Evolutionary conservation across 2,113 vertebrate species (phyloP).

Genomic region (Caranx ignobilis): DNA sequence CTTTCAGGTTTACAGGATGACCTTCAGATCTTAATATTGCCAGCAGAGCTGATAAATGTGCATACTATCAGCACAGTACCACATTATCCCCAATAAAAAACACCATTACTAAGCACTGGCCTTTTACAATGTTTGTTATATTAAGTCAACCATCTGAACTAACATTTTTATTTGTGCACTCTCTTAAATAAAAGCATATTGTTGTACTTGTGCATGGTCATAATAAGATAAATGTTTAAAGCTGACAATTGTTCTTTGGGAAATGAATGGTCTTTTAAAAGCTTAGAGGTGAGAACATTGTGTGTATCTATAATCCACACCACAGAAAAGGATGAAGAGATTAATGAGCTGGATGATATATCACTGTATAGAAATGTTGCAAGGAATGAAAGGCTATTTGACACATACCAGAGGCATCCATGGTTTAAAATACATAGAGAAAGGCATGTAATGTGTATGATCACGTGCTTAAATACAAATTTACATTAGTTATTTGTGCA

Average conservation of each 20-base stretch:
- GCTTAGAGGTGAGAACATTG: slow-evolving; percentile 10
- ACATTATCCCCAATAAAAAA: slow-evolving; percentile 20
- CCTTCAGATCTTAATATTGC: slow-evolving; percentile 25
- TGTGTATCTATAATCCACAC: slow-evolving; percentile 10
- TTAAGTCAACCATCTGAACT: slow-evolving; percentile 13
- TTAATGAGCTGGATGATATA: neutral
- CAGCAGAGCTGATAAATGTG: slow-evolving; percentile 45
- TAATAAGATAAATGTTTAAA: slow-evolving; percentile 37
- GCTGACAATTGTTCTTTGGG: slow-evolving; percentile 59
- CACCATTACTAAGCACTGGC: slow-evolving; percentile 29
- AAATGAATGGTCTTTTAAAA: neutral
- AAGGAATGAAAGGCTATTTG: slow-evolving; percentile 11
- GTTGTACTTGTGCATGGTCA: slow-evolving; percentile 18
- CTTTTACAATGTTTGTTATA: slow-evolving; percentile 11
- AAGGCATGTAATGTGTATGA: slow-evolving; percentile 37
- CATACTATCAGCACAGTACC: slow-evolving; percentile 19
- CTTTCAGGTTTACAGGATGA: slow-evolving; percentile 28
- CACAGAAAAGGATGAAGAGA: slow-evolving; percentile 7
- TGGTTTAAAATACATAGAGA: slow-evolving; percentile 17
- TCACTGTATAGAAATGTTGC: neutral
- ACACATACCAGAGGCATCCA: slow-evolving; percentile 52
- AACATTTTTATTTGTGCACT: neutral
- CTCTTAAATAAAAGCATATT: neutral
- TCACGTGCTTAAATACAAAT: slow-evolving; percentile 31
- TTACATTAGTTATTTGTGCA: slow-evolving; percentile 28